These are phyloP conservation scores for Calyptomena viridis DNA, from an alignment of 2,113 vertebrate species.

Conservation along the genomic window DNA sequence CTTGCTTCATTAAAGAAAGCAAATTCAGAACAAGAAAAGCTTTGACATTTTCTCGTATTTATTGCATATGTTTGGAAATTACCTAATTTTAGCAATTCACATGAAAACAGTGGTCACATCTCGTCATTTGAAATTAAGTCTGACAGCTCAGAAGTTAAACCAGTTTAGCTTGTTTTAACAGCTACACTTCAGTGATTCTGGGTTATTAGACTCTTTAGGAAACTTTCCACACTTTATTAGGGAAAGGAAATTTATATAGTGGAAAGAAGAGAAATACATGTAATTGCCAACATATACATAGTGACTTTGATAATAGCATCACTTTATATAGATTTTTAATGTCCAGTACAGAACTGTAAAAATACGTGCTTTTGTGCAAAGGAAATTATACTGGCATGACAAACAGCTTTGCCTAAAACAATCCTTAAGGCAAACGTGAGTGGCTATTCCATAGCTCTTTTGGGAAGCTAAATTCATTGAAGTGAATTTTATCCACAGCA, in stretches of 20 bases:
- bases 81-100: slow-evolving; percentile 45
- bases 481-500: neutral
- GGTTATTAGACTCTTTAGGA: slow-evolving; percentile 68
- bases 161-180: slow-evolving; percentile 71
- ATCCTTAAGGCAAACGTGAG: neutral
- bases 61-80: slow-evolving; percentile 38
- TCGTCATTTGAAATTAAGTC: slow-evolving; percentile 49
- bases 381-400: neutral
- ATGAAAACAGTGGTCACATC: slow-evolving; percentile 48
- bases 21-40: neutral
- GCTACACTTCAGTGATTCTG: slow-evolving; percentile 57
- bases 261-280: slow-evolving; percentile 38
- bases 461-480: neutral
- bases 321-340: neutral
- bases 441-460: neutral
- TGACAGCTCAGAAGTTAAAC: slow-evolving; percentile 71
- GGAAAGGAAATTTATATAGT: slow-evolving; percentile 59
- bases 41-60: neutral
- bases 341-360: neutral
- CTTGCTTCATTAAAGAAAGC: neutral
- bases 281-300: slow-evolving; percentile 44
- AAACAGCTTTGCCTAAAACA: neutral
- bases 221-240: slow-evolving; percentile 64
- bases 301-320: slow-evolving; percentile 26
- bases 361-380: neutral